These are phyloP conservation scores for Lycaon pictus DNA, from an alignment of 2,113 vertebrate genomes.

Conservation along the genomic window DNA sequence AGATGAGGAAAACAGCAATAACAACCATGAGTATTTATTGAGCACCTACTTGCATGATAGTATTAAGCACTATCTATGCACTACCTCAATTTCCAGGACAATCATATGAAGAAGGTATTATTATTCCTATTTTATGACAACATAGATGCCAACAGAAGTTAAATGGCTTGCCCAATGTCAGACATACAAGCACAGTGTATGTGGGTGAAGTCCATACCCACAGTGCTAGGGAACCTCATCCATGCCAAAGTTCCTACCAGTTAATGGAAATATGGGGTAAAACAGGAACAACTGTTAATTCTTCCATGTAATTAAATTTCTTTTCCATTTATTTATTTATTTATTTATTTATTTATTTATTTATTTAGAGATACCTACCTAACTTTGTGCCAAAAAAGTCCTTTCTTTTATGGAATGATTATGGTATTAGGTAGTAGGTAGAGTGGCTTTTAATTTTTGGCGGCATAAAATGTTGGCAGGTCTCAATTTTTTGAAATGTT, in stretches of 20 bases:
- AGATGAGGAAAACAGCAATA: not conserved
- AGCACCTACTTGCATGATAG: not conserved
- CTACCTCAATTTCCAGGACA: not conserved
- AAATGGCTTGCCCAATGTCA: not conserved
- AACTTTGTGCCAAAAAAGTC: not conserved
- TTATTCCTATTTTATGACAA: conserved; percentile 8
- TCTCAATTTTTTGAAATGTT: not conserved
- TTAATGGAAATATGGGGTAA: not conserved
- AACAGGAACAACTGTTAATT: not conserved
- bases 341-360: not conserved
- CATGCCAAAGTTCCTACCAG: not conserved
- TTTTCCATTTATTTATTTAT: not conserved
- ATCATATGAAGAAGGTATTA: not conserved
- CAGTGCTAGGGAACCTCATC: not conserved
- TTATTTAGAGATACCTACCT: not conserved
- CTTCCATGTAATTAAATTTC: not conserved
- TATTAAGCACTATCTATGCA: not conserved
- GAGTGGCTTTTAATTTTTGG: not conserved
- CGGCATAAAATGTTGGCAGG: not conserved
- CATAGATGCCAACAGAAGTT: not conserved
- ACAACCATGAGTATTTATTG: not conserved
- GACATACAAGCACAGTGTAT: not conserved
- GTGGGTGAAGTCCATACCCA: not conserved
- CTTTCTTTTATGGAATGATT: not conserved
- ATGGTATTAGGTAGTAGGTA: not conserved